Base-by-base conservation (phyloP, 2,113 vertebrate species). In the Narcine bancroftii region DNA sequence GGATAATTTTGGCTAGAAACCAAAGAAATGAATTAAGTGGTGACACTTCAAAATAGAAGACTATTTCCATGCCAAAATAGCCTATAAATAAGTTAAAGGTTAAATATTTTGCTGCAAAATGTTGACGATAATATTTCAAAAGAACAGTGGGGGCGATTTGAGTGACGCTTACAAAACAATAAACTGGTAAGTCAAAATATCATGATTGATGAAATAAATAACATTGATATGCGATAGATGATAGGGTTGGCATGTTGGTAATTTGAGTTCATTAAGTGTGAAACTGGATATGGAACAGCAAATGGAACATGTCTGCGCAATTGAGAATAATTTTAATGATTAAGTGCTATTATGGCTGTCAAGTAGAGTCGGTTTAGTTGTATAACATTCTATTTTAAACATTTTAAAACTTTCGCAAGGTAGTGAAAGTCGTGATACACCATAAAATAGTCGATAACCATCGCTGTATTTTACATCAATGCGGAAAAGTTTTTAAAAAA, bases 281-380 rank as follows among this genome's bases (percentile, higher is more conserved):
- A 97, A 97, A 98, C 92, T 95, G 94, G 96, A 97, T 97, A 96
- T 96, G 95, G 95, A 96, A 96, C 96, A 97, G 97, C 96, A 97
- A 96, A 96, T 97, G 97, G 95, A 96, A 96, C 96, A 96, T 96
- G 96, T 97, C 96, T 97, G 94, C 92, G 95, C 95, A 94, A 95
- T 95, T 94, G 93, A 96, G 96, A 97, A 96, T 96, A 95, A 97
- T 95, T 96, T 96, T 95, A 94, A 95, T 97, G 97, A 98, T 97
- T 96, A 97, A 95, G 94, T 94, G 95, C 96, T 96, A 97, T 97
- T 96, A 96, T 94, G 94, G 93, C 95, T 95, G 97, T 97, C 97
- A 97, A 96, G 94, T 95, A 92, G 92, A 95, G 96, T 95, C 96
- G 96, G 96, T 96, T 96, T 96, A 95, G 94, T 95, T 95, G 96